Evolutionary conservation across 2,797 vertebrate species (phyloP), one percentile per base, ranked within the genome.

Genomic region (Dendrocincla tyrannina): DNA sequence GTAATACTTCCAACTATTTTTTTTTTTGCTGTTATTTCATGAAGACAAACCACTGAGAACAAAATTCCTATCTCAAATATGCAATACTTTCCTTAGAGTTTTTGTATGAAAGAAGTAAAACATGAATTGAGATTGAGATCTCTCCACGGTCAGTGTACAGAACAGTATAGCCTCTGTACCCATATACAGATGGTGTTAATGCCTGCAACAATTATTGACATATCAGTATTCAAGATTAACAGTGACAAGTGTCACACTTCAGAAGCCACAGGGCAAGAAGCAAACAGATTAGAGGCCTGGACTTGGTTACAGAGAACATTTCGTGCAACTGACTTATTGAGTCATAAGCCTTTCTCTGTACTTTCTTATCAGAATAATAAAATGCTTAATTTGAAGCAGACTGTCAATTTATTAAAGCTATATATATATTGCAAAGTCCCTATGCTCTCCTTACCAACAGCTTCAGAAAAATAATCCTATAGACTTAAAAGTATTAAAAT

Each of bases 211-310:
- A 23, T 89, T 83, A 93, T 3, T 8, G 3, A 67, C 41, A 9
- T 86, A 95, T 44, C 74, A 74, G 66, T 58, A 87, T 82, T 84
- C 24, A 41, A 95, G 83, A 91, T 59, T 19, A 94, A 76, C 52
- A 64, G 56, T 19, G 85, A 79, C 79, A 96, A 78, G 69, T 91
- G 83, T 92, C 81, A 91, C 80, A 77, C 90, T 79, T 94, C 72
- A 85, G 47, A 91, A 91, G 68, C 58, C 56, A 80, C n/a, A 49
- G 28, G 62, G 72, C 66, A 93, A 90, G 77, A 89, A 88, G 74
- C 63, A 91, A 91, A 86, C 9, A 91, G 91, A 92, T 92, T 75
- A 91, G 59, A 93, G 58, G 20, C 58, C 59, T 90, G 24, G 59
- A 85, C n/a, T 78, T 86, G 66, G 67, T 86, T 89, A 74, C 49